Conservation (phyloP, 23 tunicate genomes). For the Trididemnum clinides region DNA sequence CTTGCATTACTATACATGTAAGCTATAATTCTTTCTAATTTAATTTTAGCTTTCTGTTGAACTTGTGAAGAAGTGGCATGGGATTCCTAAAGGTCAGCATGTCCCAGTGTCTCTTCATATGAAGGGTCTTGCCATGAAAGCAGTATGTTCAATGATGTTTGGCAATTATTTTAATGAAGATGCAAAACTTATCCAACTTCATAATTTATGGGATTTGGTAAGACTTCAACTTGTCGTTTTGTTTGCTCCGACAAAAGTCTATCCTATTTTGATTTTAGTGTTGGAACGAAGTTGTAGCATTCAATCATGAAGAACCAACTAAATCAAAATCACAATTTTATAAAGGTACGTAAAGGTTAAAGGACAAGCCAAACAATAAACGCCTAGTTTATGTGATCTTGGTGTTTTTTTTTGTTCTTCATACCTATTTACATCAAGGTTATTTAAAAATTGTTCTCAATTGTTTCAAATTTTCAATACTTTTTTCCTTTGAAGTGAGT, state of each 20-base stretch:
- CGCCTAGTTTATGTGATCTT: too few species aligned
- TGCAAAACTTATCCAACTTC: constrained; percentile 52
- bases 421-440: too few species aligned
- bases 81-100: constrained; percentile 76
- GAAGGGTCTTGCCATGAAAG: constrained; percentile 76
- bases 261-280: constrained; percentile 31
- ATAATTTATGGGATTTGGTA: constrained; percentile 69
- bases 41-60: constrained; percentile 71
- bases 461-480: background rate
- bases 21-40: background rate
- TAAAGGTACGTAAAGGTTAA: background rate
- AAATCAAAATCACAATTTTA: constrained; percentile 16
- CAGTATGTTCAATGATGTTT: constrained; percentile 72
- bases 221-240: background rate
- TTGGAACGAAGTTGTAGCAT: constrained; percentile 51
- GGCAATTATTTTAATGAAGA: constrained; percentile 68
- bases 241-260: background rate
- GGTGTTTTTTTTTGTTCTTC: too few species aligned
- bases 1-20: too few species aligned
- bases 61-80: constrained; percentile 62
- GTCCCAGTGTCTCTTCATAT: constrained; percentile 77
- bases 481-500: background rate
- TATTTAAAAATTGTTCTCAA: background rate
- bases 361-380: too few species aligned
- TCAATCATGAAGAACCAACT: constrained; percentile 48